These are phyloP conservation scores for Andrena marginata DNA, from an alignment of 2,888 invertebrate genomes.

Conservation along the genomic window DNA sequence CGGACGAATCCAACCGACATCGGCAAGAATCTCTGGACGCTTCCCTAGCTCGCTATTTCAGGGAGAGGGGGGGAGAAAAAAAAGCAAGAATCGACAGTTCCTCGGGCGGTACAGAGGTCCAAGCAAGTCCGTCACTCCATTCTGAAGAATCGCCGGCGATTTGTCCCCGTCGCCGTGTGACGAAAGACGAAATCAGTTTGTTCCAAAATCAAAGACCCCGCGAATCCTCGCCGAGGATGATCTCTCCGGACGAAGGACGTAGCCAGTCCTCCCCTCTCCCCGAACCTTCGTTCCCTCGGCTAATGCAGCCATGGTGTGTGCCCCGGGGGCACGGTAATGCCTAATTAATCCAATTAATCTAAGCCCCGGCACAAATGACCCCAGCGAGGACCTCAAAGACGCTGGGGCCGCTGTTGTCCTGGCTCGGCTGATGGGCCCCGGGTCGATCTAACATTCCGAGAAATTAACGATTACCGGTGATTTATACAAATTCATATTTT, in stretches of 20 bases:
- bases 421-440: conserved; percentile 81
- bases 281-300: conserved; percentile 66
- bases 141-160: conserved; percentile 40
- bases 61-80: neutral
- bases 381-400: conserved; percentile 76
- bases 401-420: conserved; percentile 68
- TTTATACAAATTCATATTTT: conserved; percentile 85
- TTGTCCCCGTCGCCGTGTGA: conserved; percentile 59
- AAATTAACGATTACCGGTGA: conserved; percentile 85
- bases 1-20: neutral
- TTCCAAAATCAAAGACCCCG: conserved; percentile 69
- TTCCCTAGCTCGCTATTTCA: neutral
- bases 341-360: conserved; percentile 85
- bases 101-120: conserved; percentile 6
- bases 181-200: conserved; percentile 65
- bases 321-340: conserved; percentile 83
- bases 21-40: neutral
- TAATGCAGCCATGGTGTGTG: conserved; percentile 80
- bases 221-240: conserved; percentile 63
- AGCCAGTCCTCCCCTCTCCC: conserved; percentile 48
- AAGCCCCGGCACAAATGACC: conserved; percentile 84
- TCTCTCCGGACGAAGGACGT: conserved; percentile 68
- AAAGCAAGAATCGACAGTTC: conserved; percentile 1
- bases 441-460: conserved; percentile 84
- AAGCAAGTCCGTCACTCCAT: conserved; percentile 10